Evolutionary conservation across 1,140 invertebrate species (phyloP).

Genomic region (Drosophila asahinai): DNA sequence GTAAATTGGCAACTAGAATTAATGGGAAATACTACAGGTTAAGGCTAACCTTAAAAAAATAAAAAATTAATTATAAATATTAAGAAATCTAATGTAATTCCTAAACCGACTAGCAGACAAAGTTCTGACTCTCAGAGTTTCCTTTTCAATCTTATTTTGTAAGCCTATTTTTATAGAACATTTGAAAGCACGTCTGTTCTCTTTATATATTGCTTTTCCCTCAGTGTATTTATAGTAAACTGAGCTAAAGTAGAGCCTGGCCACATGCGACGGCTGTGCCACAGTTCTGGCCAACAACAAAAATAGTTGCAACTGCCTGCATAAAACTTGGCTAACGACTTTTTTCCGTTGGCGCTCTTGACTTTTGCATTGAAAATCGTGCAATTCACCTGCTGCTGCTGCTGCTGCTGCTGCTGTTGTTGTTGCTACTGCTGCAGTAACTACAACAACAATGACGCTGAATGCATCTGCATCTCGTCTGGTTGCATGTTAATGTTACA

Average conservation of each 20-base stretch:
- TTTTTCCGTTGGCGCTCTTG: conserved; percentile 83
- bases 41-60: neutral
- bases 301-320: conserved; percentile 77
- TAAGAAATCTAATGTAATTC: neutral
- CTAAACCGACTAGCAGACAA: too few species aligned
- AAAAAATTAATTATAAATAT: neutral
- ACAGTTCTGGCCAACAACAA: conserved; percentile 67
- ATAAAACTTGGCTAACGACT: conserved; percentile 82
- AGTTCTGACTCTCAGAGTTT: too few species aligned
- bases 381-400: conserved; percentile 80
- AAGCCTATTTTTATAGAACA: too few species aligned
- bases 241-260: conserved; percentile 41
- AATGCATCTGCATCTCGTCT: conserved; percentile 80
- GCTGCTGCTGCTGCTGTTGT: conserved; percentile 27
- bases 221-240: conserved; percentile 6
- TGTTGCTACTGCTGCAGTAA: conserved; percentile 35
- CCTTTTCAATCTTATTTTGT: too few species aligned
- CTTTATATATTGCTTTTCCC: neutral
- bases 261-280: conserved; percentile 50
- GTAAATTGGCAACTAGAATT: neutral
- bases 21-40: neutral
- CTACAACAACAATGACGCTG: conserved; percentile 67
- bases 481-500: conserved; percentile 82
- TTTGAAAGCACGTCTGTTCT: too few species aligned
- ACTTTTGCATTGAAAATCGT: conserved; percentile 84